Base-by-base conservation (phyloP, 2,888 invertebrate genomes). In the Drosophila prolongata region DNA sequence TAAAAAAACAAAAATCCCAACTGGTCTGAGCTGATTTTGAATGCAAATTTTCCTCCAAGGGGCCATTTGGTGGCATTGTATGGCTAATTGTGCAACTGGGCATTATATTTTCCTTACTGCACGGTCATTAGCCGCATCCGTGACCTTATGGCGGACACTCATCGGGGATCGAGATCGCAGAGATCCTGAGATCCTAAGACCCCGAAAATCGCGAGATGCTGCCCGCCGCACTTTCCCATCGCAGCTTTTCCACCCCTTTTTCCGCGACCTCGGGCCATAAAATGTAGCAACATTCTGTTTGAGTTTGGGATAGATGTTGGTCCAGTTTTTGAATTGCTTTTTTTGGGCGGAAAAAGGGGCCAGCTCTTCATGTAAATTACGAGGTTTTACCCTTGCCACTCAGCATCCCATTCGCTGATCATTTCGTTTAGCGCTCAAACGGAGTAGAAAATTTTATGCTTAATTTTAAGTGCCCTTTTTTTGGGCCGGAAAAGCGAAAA, bases 11-110 rank as follows among this genome's bases (percentile, higher is more conserved):
- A 65, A 54, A 46, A 59, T 56, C 56, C 56, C 9, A 56, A n/a
- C 54, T 24, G 13, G 2, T 49, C 47, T 69, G 59, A 59, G 89
- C 87, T 85, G 85, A 89, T 85, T 89, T 89, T 74, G 71, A 79
- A 85, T 85, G 85, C 89, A 80, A 89, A 85, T 83, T 67, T 54
- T 27, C 53, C 34, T 69, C 79, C 67, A 73, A 75, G 87, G 77
- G 84, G 80, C 84, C 67, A 78, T 86, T 86, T 86, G 84, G 71
- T 64, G 73, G 87, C 89, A 75, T 86, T 85, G 84, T 84, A n/a
- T 57, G 50, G 76, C 76, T 88, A 86, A 88, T 83, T 67, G 82
- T 75, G 66, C 64, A 77, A 71, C 66, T 73, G 65, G 86, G 58
- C 83, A 80, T 77, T 85, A 86, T 78, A 77, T 77, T 80, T 72